These are phyloP conservation scores for Rhadinocentrus ornatus DNA, from an alignment of 2,797 vertebrate genomes.

Conservation along the genomic window DNA sequence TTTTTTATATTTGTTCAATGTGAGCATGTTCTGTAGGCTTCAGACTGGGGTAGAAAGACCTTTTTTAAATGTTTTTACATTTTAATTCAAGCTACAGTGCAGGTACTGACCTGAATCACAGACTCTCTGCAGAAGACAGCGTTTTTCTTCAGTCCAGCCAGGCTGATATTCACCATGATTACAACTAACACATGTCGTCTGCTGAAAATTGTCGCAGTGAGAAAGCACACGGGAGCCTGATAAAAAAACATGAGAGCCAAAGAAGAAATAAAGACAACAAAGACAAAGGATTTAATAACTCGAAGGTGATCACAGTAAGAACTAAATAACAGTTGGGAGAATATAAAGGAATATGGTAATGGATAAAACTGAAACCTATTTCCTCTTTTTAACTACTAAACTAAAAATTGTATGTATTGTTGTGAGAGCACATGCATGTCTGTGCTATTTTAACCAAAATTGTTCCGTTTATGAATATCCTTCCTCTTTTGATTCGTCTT, in stretches of 20 bases:
- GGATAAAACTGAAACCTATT: conserved; percentile 9
- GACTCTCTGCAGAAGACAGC: conserved; percentile 87
- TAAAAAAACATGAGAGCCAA: conserved; percentile 21
- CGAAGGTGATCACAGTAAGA: conserved; percentile 13
- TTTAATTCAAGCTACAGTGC: not conserved
- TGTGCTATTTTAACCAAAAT: conserved; percentile 21
- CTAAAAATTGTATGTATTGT: conserved; percentile 14
- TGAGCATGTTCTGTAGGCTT: not conserved
- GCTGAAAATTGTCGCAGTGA: conserved; percentile 79
- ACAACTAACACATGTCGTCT: conserved; percentile 85
- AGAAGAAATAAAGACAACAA: not conserved
- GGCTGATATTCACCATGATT: conserved; percentile 88
- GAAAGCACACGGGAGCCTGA: conserved; percentile 84
- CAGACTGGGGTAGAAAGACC: no score
- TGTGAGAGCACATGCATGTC: conserved; percentile 27
- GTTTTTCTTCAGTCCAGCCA: conserved; percentile 84
- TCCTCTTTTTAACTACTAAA: conserved; percentile 15
- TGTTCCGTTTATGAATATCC: conserved; percentile 52
- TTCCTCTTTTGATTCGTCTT: conserved; percentile 60
- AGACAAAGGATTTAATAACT: conserved; percentile 22
- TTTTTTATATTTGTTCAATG: not conserved
- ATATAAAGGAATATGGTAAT: conserved; percentile 19
- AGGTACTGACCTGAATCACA: conserved; percentile 88
- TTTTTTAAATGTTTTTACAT: no score
- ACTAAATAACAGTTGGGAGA: conserved; percentile 19